Evolutionary conservation across 2,888 invertebrate species (phyloP), one percentile per base, ranked within the genome.

Genomic region (Phengaris arion): DNA sequence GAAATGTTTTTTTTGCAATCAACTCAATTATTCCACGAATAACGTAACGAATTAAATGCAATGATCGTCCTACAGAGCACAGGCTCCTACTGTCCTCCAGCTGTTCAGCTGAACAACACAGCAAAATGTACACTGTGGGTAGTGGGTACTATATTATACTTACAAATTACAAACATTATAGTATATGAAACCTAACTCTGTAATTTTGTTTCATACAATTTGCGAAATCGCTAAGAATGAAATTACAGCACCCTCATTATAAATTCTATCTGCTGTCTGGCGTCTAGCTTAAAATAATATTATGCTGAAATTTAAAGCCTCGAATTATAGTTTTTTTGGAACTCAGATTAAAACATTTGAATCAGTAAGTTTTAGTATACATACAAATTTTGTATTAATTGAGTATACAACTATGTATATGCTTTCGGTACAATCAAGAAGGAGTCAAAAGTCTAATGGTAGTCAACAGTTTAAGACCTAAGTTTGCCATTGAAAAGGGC

Each of bases 201-300:
- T 22, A 64, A 45, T 64, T 64, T 64, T 6, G 64, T 64, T 64
- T 13, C 35, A 6, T 35, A 45, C 64, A 64, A 64, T 64, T 64
- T 45, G 35, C 64, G 64, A 64, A 64, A 64, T 45, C 64, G 35
- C 64, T 64, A 64, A 64, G 64, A 35, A 64, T 45, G 45, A 64
- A 64, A 64, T 64, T 12, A 64, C 64, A 64, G 64, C 35, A 45
- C 35, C 64, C 64, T 64, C 64, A 64, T 64, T 64, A 64, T 64
- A 64, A 7, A 64, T 64, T 64, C 64, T 45, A 64, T 64, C 64
- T 35, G 64, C 64, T 64, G 12, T 64, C 35, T 64, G 64, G 35
- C 35, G 64, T 64, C 64, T 64, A 64, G 64, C 35, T 64, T 64
- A 64, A 35, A 64, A 64, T 64, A 64, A 3, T 12, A 52, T 45